A percentile compares a stretch with the other conserved stretches of the same genome.
phyloP scores from a whole-genome alignment of 2,113 vertebrate genomes.

The Osmerus mordax region DNA sequence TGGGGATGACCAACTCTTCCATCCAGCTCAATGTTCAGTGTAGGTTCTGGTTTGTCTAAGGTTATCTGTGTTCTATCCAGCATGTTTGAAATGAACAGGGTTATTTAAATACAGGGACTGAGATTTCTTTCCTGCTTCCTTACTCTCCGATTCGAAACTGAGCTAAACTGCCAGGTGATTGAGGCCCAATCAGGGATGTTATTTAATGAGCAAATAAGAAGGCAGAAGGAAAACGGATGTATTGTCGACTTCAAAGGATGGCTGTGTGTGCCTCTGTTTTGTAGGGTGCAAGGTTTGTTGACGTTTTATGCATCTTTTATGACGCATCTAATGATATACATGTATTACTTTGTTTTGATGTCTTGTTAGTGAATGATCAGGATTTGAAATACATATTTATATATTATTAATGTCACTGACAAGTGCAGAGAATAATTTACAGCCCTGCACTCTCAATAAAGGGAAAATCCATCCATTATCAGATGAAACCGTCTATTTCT shows the following conservation, averaged over 20 bases:
- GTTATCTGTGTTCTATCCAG: neutral
- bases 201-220: too few relatives aligned
- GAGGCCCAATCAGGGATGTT: too few relatives aligned
- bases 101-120: too few relatives aligned
- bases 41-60: constrained; percentile 66
- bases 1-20: constrained; percentile 94
- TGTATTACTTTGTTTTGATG: too few relatives aligned
- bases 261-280: neutral
- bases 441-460: constrained; percentile 16
- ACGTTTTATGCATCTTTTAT: too few relatives aligned
- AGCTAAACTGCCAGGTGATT: too few relatives aligned
- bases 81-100: too few relatives aligned
- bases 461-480: constrained; percentile 28
- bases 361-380: constrained; percentile 6
- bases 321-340: too few relatives aligned
- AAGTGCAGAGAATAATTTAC: constrained; percentile 52
- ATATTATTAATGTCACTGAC: constrained; percentile 41
- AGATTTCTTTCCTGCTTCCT: too few relatives aligned
- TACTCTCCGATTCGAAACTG: too few relatives aligned
- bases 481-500: constrained; percentile 46
- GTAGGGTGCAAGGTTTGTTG: too few relatives aligned
- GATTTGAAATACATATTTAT: constrained; percentile 12
- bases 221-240: too few relatives aligned
- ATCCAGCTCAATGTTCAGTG: constrained; percentile 92
- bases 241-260: constrained; percentile 14